phyloP scores from a whole-genome alignment of 2,888 invertebrate genomes.

The Thera obeliscata region DNA sequence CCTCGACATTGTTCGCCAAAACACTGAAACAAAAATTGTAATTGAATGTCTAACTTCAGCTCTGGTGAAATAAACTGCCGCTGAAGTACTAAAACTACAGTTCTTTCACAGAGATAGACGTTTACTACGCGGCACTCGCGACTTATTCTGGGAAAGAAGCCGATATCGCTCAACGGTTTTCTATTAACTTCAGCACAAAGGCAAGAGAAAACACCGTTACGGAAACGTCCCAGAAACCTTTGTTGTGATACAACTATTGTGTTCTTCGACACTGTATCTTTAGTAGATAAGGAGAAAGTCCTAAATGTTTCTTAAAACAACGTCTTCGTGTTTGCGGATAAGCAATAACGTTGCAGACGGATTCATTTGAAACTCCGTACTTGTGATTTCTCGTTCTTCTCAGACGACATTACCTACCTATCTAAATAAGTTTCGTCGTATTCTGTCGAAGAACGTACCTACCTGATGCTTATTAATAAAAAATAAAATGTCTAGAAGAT shows the following conservation, averaged over 20 bases:
- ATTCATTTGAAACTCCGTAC: constrained; percentile 22
- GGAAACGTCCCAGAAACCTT: constrained; percentile 72
- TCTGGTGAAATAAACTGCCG: constrained; percentile 32
- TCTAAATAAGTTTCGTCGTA: constrained; percentile 18
- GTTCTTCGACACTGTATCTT: constrained; percentile 61
- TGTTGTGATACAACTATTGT: constrained; percentile 71
- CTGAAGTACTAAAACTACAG: constrained; percentile 36
- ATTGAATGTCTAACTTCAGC: constrained; percentile 36
- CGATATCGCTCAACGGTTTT: constrained; percentile 66
- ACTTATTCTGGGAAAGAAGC: constrained; percentile 56
- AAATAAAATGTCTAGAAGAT: neutral
- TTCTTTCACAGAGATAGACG: constrained; percentile 45
- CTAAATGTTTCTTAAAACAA: constrained; percentile 38
- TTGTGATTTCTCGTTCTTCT: constrained; percentile 19
- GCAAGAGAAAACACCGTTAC: constrained; percentile 70
- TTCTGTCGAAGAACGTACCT: neutral
- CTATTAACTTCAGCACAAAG: constrained; percentile 70
- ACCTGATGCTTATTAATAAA: neutral
- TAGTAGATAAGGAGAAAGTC: constrained; percentile 42
- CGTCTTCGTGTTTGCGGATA: constrained; percentile 34
- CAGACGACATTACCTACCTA: constrained; percentile 14
- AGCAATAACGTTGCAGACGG: constrained; percentile 30
- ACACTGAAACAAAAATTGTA: constrained; percentile 37
- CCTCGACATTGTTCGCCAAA: constrained; percentile 31
- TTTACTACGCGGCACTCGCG: constrained; percentile 50